These are phyloP conservation scores for Sebastes taczanowskii DNA, from an alignment of 2,797 vertebrate genomes.

Conservation along the genomic window DNA sequence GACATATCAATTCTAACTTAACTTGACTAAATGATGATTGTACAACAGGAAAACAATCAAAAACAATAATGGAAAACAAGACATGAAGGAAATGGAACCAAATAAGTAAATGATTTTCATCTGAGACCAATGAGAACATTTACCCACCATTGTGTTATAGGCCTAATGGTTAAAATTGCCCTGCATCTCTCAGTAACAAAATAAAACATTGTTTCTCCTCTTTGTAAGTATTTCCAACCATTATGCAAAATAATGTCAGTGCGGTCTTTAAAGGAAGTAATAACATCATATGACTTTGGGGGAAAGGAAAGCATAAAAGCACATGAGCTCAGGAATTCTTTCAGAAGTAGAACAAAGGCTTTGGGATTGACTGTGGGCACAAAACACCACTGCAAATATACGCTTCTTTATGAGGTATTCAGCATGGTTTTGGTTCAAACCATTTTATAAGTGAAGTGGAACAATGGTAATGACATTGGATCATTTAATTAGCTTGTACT, in stretches of 20 bases:
- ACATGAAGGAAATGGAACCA: background rate
- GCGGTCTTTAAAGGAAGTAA: slow-evolving; percentile 28
- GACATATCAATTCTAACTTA: background rate
- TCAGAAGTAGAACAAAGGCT: slow-evolving; percentile 52
- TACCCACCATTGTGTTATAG: slow-evolving; percentile 26
- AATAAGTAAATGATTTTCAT: slow-evolving; percentile 35
- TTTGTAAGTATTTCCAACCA: slow-evolving; percentile 35
- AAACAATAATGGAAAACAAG: slow-evolving; percentile 7
- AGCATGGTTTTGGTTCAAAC: background rate
- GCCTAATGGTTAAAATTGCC: slow-evolving; percentile 17
- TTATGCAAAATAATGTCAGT: slow-evolving; percentile 45
- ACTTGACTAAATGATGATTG: background rate
- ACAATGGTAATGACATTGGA: slow-evolving; percentile 21
- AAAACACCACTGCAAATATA: slow-evolving; percentile 13
- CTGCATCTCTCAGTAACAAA: slow-evolving; percentile 13
- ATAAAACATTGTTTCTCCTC: background rate
- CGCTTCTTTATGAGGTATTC: slow-evolving; percentile 1
- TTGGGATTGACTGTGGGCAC: slow-evolving; percentile 20
- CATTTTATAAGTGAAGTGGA: background rate
- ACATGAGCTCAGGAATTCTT: slow-evolving; percentile 58
- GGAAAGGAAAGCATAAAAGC: slow-evolving; percentile 36
- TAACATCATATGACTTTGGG: slow-evolving; percentile 35
- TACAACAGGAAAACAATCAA: background rate
- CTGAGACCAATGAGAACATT: slow-evolving; percentile 13
- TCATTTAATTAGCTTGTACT: background rate